Conservation (phyloP, 2,113 vertebrate genomes). For the Tragelaphus imberbis region DNA sequence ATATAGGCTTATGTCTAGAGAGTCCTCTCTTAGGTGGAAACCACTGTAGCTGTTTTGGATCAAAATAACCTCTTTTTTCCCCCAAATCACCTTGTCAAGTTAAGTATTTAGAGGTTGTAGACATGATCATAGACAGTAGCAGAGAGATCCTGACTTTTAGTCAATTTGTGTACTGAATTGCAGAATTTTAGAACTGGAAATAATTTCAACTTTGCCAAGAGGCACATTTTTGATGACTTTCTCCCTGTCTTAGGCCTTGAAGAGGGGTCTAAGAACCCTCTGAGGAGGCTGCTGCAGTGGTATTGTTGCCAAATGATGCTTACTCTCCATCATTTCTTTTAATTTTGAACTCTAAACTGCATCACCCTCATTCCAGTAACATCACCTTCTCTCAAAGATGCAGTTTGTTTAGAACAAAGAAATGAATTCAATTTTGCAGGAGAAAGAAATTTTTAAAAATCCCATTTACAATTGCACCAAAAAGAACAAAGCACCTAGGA, state of each 20-base stretch:
- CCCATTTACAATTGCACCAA: not conserved
- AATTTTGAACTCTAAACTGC: not conserved
- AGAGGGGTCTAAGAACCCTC: too few species aligned
- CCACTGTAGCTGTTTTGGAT: not conserved
- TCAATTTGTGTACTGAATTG: not conserved
- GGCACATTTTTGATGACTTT: not conserved
- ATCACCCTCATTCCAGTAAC: not conserved
- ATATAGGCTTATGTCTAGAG: not conserved
- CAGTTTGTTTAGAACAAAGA: not conserved
- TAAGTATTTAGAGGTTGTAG: not conserved
- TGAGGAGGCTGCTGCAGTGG: not conserved
- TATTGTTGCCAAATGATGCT: not conserved
- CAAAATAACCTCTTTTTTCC: not conserved
- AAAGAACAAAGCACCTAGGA: not conserved
- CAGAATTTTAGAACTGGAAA: not conserved
- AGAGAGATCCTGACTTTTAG: not conserved
- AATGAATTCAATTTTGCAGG: not conserved
- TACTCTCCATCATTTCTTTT: not conserved
- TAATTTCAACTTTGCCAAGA: not conserved
- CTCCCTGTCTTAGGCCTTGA: not conserved
- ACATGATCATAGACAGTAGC: not conserved
- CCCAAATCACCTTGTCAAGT: not conserved
- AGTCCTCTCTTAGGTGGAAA: not conserved
- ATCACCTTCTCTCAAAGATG: not conserved
- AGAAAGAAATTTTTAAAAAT: not conserved